phyloP scores from a whole-genome alignment of 2,113 vertebrate species.

The Lasiurus borealis region DNA sequence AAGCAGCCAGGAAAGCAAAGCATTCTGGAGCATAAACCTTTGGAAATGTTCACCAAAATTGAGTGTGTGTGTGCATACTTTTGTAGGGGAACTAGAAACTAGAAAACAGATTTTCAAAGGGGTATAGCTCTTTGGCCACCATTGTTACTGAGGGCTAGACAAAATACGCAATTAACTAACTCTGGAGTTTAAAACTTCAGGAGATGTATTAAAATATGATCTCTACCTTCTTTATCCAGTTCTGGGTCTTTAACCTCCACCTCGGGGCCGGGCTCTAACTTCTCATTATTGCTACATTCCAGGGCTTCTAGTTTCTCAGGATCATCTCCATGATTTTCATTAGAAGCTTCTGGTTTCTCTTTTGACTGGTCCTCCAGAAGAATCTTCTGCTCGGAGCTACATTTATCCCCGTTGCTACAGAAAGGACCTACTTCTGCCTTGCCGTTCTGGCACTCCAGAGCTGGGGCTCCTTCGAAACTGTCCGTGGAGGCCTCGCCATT shows the following conservation, averaged over 20 bases:
- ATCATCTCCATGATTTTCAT: slow-evolving; percentile 77
- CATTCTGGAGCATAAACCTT: not conserved
- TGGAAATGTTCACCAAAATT: not conserved
- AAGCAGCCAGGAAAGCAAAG: not conserved
- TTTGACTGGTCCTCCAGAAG: slow-evolving; percentile 81
- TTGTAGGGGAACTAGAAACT: slow-evolving; percentile 15
- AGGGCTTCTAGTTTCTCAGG: slow-evolving; percentile 74
- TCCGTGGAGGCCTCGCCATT: slow-evolving; percentile 95
- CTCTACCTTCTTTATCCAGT: slow-evolving; percentile 92
- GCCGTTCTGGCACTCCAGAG: slow-evolving; percentile 85
- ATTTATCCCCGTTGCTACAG: slow-evolving; percentile 75
- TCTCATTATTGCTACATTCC: slow-evolving; percentile 84
- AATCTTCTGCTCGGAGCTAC: slow-evolving; percentile 81
- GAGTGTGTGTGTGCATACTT: not conserved
- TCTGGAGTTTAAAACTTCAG: slow-evolving; percentile 59
- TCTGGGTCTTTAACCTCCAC: slow-evolving; percentile 86
- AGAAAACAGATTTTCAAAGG: slow-evolving; percentile 47
- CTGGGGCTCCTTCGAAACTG: slow-evolving; percentile 88
- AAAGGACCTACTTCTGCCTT: slow-evolving; percentile 81
- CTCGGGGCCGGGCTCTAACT: slow-evolving; percentile 80
- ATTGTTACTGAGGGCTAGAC: not conserved
- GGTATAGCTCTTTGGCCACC: not conserved
- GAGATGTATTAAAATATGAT: slow-evolving; percentile 7
- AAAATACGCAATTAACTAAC: slow-evolving; percentile 45
- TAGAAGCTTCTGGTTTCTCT: slow-evolving; percentile 77